Evolutionary conservation across 2,113 vertebrate genomes (phyloP).

Genomic region (Hydrochoerus hydrochaeris): DNA sequence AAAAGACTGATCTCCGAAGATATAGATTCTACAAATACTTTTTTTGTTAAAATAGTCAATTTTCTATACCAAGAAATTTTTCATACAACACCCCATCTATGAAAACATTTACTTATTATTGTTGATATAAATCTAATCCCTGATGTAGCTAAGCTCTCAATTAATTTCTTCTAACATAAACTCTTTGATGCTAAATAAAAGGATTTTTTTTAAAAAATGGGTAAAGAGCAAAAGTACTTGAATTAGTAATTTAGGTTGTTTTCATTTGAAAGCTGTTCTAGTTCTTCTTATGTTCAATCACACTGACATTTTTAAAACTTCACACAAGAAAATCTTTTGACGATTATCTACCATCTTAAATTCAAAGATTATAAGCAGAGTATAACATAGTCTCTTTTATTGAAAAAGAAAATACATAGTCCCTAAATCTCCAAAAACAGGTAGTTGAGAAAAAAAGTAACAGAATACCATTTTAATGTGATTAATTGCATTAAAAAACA

Average conservation of each 20-base stretch:
- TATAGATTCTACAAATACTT: background rate
- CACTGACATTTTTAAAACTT: background rate
- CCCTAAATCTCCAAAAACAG: background rate
- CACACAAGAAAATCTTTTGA: background rate
- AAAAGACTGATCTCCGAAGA: constrained; percentile 48
- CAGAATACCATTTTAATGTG: background rate
- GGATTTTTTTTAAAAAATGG: background rate
- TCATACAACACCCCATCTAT: background rate
- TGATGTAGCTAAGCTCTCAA: background rate
- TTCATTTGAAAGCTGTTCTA: constrained; percentile 30
- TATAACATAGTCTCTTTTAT: background rate
- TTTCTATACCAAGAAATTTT: background rate
- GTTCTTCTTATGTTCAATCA: background rate
- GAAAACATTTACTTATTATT: background rate
- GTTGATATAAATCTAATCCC: constrained; percentile 17
- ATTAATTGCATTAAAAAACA: background rate
- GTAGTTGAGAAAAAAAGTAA: constrained; percentile 13
- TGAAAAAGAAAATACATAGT: background rate
- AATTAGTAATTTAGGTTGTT: background rate
- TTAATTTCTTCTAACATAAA: constrained; percentile 27
- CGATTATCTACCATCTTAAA: constrained; percentile 25
- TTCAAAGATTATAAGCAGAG: constrained; percentile 15
- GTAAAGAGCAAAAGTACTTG: background rate
- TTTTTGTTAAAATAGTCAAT: background rate
- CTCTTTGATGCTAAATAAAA: constrained; percentile 19